These are phyloP conservation scores for Trogon surrucura DNA, from an alignment of 2,113 vertebrate genomes.

Conservation along the genomic window DNA sequence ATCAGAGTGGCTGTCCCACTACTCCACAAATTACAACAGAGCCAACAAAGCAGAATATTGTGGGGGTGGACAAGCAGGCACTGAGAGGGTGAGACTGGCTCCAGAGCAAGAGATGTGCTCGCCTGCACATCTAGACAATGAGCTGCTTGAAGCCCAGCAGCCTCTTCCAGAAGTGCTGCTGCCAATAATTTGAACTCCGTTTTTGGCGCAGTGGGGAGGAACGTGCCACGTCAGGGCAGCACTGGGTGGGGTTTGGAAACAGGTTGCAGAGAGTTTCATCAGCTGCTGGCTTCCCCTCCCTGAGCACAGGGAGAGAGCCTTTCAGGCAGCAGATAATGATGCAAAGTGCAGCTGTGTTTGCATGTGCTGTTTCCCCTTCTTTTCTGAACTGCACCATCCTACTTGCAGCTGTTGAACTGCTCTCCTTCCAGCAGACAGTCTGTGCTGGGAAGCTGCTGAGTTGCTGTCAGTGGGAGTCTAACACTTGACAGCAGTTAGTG, in stretches of 20 bases:
- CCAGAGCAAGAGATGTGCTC: background rate
- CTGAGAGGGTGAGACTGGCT: background rate
- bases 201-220: background rate
- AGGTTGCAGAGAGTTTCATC: slow-evolving; percentile 3
- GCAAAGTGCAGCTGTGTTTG: background rate
- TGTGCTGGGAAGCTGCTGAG: background rate
- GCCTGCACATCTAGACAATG: accelerated
- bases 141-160: background rate
- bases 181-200: background rate
- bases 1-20: background rate
- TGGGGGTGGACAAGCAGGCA: background rate
- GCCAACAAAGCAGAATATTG: background rate
- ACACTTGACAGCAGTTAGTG: background rate
- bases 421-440: background rate
- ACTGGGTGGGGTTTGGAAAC: background rate
- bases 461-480: background rate
- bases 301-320: background rate
- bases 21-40: background rate
- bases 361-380: background rate
- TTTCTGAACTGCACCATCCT: background rate
- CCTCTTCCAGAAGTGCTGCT: background rate
- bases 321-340: background rate
- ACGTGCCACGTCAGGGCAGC: background rate
- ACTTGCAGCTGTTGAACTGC: background rate
- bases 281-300: background rate